Evolutionary conservation across 2,113 vertebrate species (phyloP).

Genomic region (Nanorana parkeri): DNA sequence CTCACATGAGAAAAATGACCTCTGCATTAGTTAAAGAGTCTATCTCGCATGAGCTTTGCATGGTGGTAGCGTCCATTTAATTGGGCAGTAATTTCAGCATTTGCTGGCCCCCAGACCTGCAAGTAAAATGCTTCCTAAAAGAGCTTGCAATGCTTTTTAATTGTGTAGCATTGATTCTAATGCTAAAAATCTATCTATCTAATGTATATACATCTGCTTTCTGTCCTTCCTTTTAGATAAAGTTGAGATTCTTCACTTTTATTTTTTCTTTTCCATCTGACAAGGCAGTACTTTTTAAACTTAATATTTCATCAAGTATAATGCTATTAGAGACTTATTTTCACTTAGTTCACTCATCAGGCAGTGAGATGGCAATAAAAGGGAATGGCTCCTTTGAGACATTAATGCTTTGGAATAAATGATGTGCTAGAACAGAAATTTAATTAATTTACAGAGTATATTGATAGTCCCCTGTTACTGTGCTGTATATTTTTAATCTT

Average conservation of each 20-base stretch:
- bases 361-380: conserved; percentile 96
- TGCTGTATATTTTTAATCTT: conserved; percentile 97
- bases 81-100: no score
- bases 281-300: conserved; percentile 77
- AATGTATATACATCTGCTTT: conserved; percentile 53
- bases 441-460: conserved; percentile 99
- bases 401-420: conserved; percentile 96
- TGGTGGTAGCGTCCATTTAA: no score
- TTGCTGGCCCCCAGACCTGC: no score
- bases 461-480: conserved; percentile 99
- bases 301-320: conserved; percentile 94
- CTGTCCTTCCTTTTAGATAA: conserved; percentile 1
- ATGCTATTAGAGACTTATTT: conserved; percentile 97
- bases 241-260: conserved; percentile 54
- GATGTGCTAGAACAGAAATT: conserved; percentile 98
- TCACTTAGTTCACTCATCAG: conserved; percentile 96
- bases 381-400: conserved; percentile 97
- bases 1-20: no score
- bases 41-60: no score
- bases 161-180: no score
- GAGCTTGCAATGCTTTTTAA: no score
- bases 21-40: no score
- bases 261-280: conserved; percentile 68
- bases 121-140: no score
- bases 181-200: no score